Conservation (phyloP, 2,888 invertebrate species). For the Leucania comma region DNA sequence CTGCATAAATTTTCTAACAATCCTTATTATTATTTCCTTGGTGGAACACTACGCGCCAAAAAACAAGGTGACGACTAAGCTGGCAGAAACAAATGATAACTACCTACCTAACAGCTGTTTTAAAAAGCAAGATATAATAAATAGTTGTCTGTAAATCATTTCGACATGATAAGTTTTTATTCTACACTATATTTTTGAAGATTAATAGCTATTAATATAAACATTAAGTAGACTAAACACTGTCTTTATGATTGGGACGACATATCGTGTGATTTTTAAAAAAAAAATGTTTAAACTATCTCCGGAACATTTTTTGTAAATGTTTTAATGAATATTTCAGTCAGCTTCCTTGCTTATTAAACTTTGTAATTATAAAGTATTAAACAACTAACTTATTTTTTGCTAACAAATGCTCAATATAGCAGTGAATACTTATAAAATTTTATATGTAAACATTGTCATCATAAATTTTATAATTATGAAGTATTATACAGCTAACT, state of each 20-base stretch:
- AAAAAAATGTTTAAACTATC: background rate
- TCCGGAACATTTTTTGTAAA: background rate
- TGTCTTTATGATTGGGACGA: conserved; percentile 14
- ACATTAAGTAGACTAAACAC: conserved; percentile 51
- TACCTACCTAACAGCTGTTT: conserved; percentile 18
- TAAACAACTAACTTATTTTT: no score
- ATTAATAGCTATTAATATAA: conserved; percentile 40
- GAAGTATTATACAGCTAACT: no score
- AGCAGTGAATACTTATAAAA: no score
- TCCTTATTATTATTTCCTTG: no score
- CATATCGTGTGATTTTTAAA: conserved; percentile 20
- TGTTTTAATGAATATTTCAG: background rate
- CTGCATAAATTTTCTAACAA: no score
- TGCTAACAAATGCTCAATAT: no score
- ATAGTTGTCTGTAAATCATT: conserved; percentile 40
- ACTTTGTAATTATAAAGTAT: no score
- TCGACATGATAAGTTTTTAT: conserved; percentile 38
- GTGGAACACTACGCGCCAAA: conserved; percentile 18
- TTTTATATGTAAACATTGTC: no score
- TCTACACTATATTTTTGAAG: conserved; percentile 20
- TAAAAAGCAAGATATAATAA: conserved; percentile 24
- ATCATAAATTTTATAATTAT: no score
- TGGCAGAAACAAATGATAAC: conserved; percentile 17
- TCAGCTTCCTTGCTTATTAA: background rate
- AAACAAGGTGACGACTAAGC: conserved; percentile 18